Base-by-base conservation (phyloP, 2,888 invertebrate genomes). In the Rhagonycha lutea region DNA sequence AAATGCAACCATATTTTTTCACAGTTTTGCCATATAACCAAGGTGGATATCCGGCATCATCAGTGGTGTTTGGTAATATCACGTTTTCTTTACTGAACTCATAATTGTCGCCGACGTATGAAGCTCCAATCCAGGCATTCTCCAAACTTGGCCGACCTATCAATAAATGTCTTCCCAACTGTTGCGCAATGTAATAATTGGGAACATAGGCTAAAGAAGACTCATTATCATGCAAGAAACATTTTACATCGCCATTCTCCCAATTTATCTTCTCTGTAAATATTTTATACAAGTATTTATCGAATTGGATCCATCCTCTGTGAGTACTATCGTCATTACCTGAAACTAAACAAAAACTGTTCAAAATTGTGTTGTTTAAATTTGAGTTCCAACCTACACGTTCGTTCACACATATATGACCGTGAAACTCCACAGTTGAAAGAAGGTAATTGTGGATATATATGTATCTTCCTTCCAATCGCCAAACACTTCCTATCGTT, bases 111-210 rank as follows among this genome's bases (percentile, higher is more conserved):
- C 24, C 12, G 14, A 14, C 23, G n/a, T 14, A 72, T 14, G n/a
- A 0, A 88, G 90, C 90, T 0, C 90, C 90, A 0, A 90, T 86
- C 90, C 90, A 90, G 0, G 90, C 89, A 70, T 86, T 88, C 71
- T 90, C 90, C 11, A 90, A 89, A 89, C 89, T 89, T 8, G 89
- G 89, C 78, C 89, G 83, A 0, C 88, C 86, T 72, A 89, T 89
- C 73, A 89, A 79, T 89, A 89, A 89, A 0, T 87, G 85, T 79
- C 88, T 83, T 3, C 89, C 89, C 0, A 89, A 73, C 75, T 87
- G 88, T 78, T 85, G 87, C 12, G 32, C 24, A 10, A 28, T 62
- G 1, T 9, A 12, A 26, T 60, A 69, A 23, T 4, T 29, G 1
- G 62, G 9, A 18, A 76, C 23, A 3, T 70, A 69, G n/a, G 76